phyloP scores from a whole-genome alignment of 2,888 invertebrate species.

The Teinopalpus imperialis region DNA sequence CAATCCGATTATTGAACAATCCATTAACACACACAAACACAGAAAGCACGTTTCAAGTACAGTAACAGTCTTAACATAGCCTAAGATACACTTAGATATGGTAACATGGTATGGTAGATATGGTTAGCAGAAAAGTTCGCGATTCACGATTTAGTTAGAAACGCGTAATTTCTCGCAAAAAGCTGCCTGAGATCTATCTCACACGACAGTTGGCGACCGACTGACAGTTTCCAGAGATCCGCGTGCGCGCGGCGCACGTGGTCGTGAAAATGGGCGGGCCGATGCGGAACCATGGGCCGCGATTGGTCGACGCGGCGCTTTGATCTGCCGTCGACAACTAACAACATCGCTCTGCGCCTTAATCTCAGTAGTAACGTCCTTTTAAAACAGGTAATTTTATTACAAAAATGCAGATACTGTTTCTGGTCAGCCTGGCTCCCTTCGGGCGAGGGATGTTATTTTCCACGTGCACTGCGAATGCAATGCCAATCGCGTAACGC shows the following conservation, averaged over 20 bases:
- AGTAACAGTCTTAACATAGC: slow-evolving; percentile 6
- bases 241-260: slow-evolving; percentile 79
- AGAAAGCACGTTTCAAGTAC: slow-evolving; percentile 36
- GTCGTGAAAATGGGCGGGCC: slow-evolving; percentile 61
- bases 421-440: slow-evolving; percentile 68
- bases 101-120: no score
- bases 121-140: slow-evolving; percentile 7
- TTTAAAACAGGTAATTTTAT: slow-evolving; percentile 82
- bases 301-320: slow-evolving; percentile 65
- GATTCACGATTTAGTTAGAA: slow-evolving; percentile 37
- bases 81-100: slow-evolving; percentile 21
- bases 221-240: slow-evolving; percentile 55
- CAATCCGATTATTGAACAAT: slow-evolving; percentile 31
- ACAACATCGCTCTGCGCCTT: slow-evolving; percentile 77
- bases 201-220: slow-evolving; percentile 46
- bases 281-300: slow-evolving; percentile 38
- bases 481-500: slow-evolving; percentile 56
- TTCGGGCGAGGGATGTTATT: slow-evolving; percentile 49
- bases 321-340: slow-evolving; percentile 78
- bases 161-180: slow-evolving; percentile 35
- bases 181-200: slow-evolving; percentile 32
- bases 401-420: slow-evolving; percentile 75
- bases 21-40: slow-evolving; percentile 39
- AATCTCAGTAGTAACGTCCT: slow-evolving; percentile 80
- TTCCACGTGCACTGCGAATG: slow-evolving; percentile 59